Base-by-base conservation (phyloP, 2,113 vertebrate species). In the Passer montanus region DNA sequence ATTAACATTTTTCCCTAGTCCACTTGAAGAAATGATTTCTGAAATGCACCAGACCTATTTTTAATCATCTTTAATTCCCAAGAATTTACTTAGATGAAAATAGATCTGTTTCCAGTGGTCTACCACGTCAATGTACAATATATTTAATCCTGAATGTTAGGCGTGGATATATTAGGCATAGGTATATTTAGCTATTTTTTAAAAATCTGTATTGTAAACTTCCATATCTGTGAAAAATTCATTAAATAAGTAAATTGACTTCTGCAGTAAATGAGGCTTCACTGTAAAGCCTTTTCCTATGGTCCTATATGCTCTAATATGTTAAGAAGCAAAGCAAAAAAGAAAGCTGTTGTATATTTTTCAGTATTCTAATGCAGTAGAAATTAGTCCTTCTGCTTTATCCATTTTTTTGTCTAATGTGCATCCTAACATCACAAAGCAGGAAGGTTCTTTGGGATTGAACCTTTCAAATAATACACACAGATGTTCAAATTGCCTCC, bases 401-500 rank as follows among this genome's bases (percentile, higher is more conserved):
- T 24, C 64, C 9, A 30, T 16, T 70, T 94, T 94, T 91, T 80
- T 64, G 8, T 73, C 33, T 87, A 47, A 89, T 16, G 14, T 28
- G 21, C 19, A 91, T 41, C 43, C 33, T 62, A 67, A 92, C 50
- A 64, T 89, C 44, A 74, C 28, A 82, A 89, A 92, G 31, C 18
- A 92, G 78, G 55, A 75, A 90, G 46, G 9, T 72, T 92, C 58
- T 91, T 91, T 79, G 49, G 89, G 70, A 87, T 72, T 91, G 68
- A 94, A 77, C 52, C 53, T 90, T 92, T 90, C 89, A 89, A 78
- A 84, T 92, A 84, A 52, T 79, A 66, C 60, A 73, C 62, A 85
- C 59, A 93, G 84, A 92, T 94, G 86, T 94, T 95, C 90, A 94
- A 96, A 96, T 93, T 97, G 95, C 95, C 78, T 94, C 84, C 95